These are phyloP conservation scores for Psix sp. DNA, from an alignment of 1,140 invertebrate genomes.

Conservation along the genomic window DNA sequence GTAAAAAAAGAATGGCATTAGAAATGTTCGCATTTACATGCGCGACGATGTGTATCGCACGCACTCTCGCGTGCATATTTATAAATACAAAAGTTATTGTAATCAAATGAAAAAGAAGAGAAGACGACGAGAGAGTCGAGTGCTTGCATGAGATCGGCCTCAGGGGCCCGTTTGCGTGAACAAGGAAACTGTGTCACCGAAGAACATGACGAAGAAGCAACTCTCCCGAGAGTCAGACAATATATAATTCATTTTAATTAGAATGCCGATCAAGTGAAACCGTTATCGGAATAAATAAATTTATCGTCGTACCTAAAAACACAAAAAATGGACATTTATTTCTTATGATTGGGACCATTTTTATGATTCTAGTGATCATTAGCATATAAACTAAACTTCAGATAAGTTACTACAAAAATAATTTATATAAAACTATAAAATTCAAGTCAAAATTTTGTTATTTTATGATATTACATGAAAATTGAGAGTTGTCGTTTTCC, in stretches of 20 bases:
- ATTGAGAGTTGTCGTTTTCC: too few species aligned
- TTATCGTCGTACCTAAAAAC: too few species aligned
- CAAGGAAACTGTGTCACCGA: conserved; percentile 59
- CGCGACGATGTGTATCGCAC: conserved; percentile 21
- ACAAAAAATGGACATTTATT: too few species aligned
- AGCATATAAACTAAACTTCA: too few species aligned
- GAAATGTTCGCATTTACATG: conserved; percentile 20
- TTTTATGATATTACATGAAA: too few species aligned
- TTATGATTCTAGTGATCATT: too few species aligned
- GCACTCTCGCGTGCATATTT: background rate
- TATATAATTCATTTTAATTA: conserved; percentile 65
- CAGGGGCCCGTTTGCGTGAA: conserved; percentile 35
- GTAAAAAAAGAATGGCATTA: conserved; percentile 17
- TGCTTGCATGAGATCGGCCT: conserved; percentile 21
- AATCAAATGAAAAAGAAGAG: conserved; percentile 11
- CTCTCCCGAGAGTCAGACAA: conserved; percentile 53
- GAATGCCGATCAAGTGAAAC: conserved; percentile 55
- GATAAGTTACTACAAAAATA: too few species aligned
- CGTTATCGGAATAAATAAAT: conserved; percentile 46
- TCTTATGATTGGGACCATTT: too few species aligned
- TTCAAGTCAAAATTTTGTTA: too few species aligned
- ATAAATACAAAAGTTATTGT: conserved; percentile 17
- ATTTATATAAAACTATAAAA: too few species aligned
- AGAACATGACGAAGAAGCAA: conserved; percentile 20
- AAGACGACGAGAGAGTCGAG: conserved; percentile 6